A percentile compares a stretch with the other conserved stretches of the same genome.
phyloP scores from a whole-genome alignment of 64 coral and sea anemone species.

The Pocillopora verrucosa region DNA sequence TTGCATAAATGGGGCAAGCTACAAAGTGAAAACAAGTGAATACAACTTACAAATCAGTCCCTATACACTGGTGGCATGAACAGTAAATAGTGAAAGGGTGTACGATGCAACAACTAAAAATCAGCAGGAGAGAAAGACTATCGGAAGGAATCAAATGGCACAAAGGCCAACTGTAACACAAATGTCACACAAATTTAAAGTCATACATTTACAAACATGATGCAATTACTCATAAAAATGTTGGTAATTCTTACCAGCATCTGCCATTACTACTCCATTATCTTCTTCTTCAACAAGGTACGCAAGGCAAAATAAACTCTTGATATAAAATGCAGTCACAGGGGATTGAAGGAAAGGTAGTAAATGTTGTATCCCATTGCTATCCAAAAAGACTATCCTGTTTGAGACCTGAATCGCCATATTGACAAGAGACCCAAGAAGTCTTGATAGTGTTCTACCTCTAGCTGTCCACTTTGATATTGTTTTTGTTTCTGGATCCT shows the following conservation, averaged over 20 bases:
- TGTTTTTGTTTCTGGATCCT: slow-evolving; percentile 32
- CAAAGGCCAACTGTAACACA: no score
- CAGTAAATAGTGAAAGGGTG: no score
- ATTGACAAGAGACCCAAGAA: slow-evolving; percentile 8
- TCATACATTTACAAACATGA: no score
- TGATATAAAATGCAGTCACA: slow-evolving; percentile 25
- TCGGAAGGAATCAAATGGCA: no score
- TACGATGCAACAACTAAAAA: no score
- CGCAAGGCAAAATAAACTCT: slow-evolving; percentile 25
- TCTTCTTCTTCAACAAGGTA: slow-evolving; percentile 26
- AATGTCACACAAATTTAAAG: no score
- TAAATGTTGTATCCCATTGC: neutral
- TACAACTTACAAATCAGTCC: no score
- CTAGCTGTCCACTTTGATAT: slow-evolving; percentile 6
- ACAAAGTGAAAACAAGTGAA: no score
- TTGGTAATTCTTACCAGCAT: slow-evolving; percentile 3
- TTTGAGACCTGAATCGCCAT: slow-evolving; percentile 14
- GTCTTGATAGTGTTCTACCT: slow-evolving; percentile 14
- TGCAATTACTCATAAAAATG: neutral
- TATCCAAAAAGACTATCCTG: slow-evolving; percentile 7
- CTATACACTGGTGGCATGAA: no score
- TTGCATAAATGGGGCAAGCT: no score
- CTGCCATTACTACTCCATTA: slow-evolving; percentile 1
- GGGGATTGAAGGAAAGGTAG: slow-evolving; percentile 1
- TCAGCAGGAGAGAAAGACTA: no score